phyloP scores from a whole-genome alignment of 2,113 vertebrate species.

The Mirounga angustirostris region DNA sequence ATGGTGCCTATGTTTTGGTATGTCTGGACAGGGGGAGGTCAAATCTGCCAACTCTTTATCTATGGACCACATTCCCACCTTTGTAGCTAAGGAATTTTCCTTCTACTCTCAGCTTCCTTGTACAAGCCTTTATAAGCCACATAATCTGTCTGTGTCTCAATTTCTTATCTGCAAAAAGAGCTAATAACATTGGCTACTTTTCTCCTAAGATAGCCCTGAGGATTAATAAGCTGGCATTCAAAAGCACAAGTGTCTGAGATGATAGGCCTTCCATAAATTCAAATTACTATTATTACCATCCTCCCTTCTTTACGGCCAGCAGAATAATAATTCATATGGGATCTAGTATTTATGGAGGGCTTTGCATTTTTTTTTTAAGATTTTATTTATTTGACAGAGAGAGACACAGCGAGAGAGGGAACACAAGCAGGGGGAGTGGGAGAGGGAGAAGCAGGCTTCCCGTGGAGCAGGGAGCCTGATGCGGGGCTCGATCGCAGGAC shows the following conservation, averaged over 20 bases:
- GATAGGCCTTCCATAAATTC: slow-evolving; percentile 29
- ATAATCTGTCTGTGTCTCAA: slow-evolving; percentile 44
- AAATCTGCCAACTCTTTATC: not conserved
- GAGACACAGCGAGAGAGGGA: no score
- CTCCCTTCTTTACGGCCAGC: slow-evolving; percentile 37
- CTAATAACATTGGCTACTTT: slow-evolving; percentile 2
- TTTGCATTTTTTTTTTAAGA: slow-evolving; percentile 36
- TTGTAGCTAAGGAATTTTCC: slow-evolving; percentile 13
- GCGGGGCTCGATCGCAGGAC: no score
- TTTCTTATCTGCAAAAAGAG: slow-evolving; percentile 56
- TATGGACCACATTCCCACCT: slow-evolving; percentile 18
- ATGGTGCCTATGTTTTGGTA: not conserved
- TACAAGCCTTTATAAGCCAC: not conserved
- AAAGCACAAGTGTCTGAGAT: slow-evolving; percentile 38
- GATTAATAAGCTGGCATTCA: slow-evolving; percentile 44
- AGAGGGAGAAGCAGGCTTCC: no score
- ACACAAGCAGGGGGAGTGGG: no score
- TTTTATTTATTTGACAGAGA: no score
- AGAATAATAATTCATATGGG: not conserved
- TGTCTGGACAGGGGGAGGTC: not conserved
- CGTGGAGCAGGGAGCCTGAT: no score
- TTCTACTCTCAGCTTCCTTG: slow-evolving; percentile 27
- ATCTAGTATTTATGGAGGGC: not conserved
- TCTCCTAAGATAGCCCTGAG: not conserved
- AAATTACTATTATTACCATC: slow-evolving; percentile 28